Base-by-base conservation (phyloP, 2,113 vertebrate species). In the Chamaea fasciata region DNA sequence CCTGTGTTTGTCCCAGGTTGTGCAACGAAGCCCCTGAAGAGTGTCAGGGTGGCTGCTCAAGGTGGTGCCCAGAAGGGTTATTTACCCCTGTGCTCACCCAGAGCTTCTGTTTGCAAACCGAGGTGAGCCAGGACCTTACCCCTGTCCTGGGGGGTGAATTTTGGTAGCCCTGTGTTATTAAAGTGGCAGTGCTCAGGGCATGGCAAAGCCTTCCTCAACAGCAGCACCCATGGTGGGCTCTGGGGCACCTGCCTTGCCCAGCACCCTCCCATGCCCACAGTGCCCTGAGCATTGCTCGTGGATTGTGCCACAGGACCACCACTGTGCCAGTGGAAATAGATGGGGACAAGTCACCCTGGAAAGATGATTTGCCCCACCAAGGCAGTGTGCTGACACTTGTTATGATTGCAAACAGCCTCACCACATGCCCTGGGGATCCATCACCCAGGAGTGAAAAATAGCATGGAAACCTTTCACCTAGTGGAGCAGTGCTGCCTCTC, bases 231-330 rank as follows among this genome's bases (percentile, higher is more conserved):
- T 0, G 10, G 18, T 8, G 59, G 62, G 70, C 31, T 64, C 41
- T 35, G 42, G 69, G 46, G 42, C 50, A 30, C 11, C 19, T 0
- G 0, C 47, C n/a, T 55, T 23, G 15, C 57, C 23, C 0, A 0
- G 14, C 1, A 7, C 52, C 22, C 28, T 55, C 30, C 62, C 11
- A 0, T 35, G 57, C 21, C 70, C 62, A 18, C 2, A 5, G 50
- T 31, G 23, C 35, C 52, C 46, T 13, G 46, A 22, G 33, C 42
- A 39, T 3, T 5, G 55, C 23, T 42, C 11, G 5, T 0, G 2
- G 42, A 15, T 27, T 0, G 0, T 41, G 49, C 42, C 3, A 2
- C 35, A 19, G 50, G 46, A 46, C 31, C 41, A 42, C 4, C 13
- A 20, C 55, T 5, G n/a, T 0, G 0, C 22, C 26, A 44, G 30